Conservation (phyloP, 2,888 invertebrate genomes). For the Drosophila heteroneura region DNA sequence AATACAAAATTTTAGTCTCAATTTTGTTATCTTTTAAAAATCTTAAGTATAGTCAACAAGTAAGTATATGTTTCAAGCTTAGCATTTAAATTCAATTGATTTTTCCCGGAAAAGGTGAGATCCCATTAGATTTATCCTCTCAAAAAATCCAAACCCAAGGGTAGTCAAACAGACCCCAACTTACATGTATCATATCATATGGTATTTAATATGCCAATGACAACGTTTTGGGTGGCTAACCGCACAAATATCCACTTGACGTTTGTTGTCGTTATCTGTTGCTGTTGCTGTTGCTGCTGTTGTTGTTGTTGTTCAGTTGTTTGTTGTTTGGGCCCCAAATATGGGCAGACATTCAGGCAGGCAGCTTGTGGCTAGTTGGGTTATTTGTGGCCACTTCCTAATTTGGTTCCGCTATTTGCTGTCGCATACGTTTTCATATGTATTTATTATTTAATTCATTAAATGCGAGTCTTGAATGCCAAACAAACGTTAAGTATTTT, state of each 20-base stretch:
- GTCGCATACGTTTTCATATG: conserved; percentile 55
- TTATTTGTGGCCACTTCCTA: conserved; percentile 71
- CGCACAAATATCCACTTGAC: conserved; percentile 61
- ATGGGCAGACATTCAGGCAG: conserved; percentile 48
- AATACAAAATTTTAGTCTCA: background rate
- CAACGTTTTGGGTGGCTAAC: conserved; percentile 52
- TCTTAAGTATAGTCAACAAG: background rate
- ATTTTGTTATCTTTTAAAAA: background rate
- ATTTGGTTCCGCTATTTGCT: conserved; percentile 76
- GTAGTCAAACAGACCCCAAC: conserved; percentile 14
- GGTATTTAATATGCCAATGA: conserved; percentile 71
- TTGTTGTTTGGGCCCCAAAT: conserved; percentile 49
- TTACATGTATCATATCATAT: conserved; percentile 13
- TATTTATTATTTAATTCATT: conserved; percentile 74
- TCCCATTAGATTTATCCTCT: conserved; percentile 13
- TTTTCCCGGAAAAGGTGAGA: background rate
- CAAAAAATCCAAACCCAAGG: background rate
- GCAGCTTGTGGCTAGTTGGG: conserved; percentile 36
- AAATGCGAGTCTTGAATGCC: conserved; percentile 64
- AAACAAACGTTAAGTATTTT: conserved; percentile 58
- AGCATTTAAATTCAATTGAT: background rate
- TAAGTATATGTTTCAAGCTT: background rate
- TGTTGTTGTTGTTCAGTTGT: conserved; percentile 8
- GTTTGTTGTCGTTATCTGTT: conserved; percentile 15
- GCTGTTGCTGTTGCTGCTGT: background rate